Evolutionary conservation across 2,113 vertebrate genomes (phyloP).

Genomic region (Tretioscincus oriximinensis): DNA sequence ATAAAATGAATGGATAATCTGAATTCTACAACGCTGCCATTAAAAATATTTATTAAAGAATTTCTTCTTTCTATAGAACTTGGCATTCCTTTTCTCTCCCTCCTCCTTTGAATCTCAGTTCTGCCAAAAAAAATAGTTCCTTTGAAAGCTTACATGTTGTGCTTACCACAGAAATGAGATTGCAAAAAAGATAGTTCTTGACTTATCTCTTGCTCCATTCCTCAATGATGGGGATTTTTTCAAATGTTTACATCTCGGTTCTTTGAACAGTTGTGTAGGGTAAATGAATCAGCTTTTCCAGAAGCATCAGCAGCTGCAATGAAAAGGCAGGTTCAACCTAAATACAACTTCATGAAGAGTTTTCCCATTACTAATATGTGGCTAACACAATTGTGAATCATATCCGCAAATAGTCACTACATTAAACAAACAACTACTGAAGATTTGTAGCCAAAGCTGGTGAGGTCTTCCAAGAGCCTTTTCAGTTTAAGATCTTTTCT

Average conservation of each 20-base stretch:
- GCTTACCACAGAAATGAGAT: background rate
- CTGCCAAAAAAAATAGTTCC: background rate
- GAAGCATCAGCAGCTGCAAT: slow-evolving; percentile 54
- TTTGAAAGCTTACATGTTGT: background rate
- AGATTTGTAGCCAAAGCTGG: slow-evolving; percentile 23
- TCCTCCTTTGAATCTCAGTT: background rate
- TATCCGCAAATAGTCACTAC: slow-evolving; percentile 42
- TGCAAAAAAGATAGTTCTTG: background rate
- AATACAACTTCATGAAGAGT: slow-evolving; percentile 57
- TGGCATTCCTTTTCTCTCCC: background rate
- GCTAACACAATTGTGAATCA: slow-evolving; percentile 40
- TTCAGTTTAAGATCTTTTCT: slow-evolving; percentile 3
- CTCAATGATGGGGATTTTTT: background rate
- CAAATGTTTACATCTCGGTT: background rate
- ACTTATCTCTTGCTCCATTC: slow-evolving; percentile 1
- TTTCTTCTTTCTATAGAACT: background rate
- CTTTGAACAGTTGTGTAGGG: background rate
- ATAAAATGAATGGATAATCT: background rate
- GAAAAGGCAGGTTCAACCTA: slow-evolving; percentile 31
- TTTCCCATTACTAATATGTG: slow-evolving; percentile 58
- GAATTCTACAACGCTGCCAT: background rate
- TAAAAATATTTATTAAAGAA: background rate
- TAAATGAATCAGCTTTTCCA: slow-evolving; percentile 43
- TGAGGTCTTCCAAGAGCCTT: slow-evolving; percentile 19
- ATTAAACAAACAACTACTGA: slow-evolving; percentile 48